Base-by-base conservation (phyloP, 2,797 vertebrate genomes). In the Lagorchestes hirsutus region DNA sequence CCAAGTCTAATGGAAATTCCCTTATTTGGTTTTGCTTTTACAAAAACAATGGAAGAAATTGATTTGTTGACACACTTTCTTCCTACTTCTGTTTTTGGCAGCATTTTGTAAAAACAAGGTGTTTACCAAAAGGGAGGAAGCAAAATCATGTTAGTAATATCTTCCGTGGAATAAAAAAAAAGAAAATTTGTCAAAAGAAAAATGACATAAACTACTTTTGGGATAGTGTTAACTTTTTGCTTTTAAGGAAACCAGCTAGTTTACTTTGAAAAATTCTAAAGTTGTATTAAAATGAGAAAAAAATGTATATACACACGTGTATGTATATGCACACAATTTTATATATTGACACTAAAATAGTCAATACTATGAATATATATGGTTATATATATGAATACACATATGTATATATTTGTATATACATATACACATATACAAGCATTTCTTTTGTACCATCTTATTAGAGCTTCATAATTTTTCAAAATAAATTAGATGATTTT, bases 11-110 rank as follows among this genome's bases (percentile, higher is more conserved):
- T 82, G 74, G 74, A 82, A 46, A 82, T 82, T 27, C 74, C 74
- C 40, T 82, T 82, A 22, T 46, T 74, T 50, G 46, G 29, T 2
- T 96, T 54, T 91, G 52, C 29, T 55, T 96, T 90, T 50, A 5
- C 62, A 95, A 94, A 96, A 55, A 92, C 52, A 0, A 34, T 92
- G 96, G 92, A 95, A 90, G 28, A 93, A 90, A 57, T 28, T 3
- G 4, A 40, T 82, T 46, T 82, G 6, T 82, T 24, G 8, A 82
- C 11, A 46, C 18, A n/a, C 3, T 12, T 82, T 29, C 31, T 0
- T 52, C 28, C 52, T 12, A 27, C 1, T 29, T 24, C 13, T 5
- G 0, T 82, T 90, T 74, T 90, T 96, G 94, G 22, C 22, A 82
- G 9, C 14, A 3, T 55, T 93, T n/a, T 82, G 5, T 62, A 13